phyloP scores from a whole-genome alignment of 2,888 invertebrate species.

The Idaea dimidiata region DNA sequence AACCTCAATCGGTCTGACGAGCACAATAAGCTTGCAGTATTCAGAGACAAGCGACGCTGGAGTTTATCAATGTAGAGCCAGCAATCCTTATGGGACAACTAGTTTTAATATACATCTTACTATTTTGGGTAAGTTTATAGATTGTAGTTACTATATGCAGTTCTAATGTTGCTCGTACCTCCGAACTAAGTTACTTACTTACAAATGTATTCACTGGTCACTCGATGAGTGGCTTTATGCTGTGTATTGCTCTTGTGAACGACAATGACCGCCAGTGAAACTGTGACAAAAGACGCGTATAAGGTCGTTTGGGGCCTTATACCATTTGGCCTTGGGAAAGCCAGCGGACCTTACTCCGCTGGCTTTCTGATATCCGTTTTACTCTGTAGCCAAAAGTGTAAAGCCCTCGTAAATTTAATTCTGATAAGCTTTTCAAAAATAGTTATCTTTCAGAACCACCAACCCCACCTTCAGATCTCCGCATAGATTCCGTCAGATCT shows the following conservation, averaged over 20 bases:
- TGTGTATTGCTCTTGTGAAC: no score
- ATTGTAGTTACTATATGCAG: no score
- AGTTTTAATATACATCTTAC: slow-evolving; percentile 59
- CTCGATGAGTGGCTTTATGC: no score
- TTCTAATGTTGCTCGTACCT: no score
- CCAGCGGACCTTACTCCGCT: no score
- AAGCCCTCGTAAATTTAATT: background rate
- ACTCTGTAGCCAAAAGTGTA: background rate
- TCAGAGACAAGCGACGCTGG: slow-evolving; percentile 68
- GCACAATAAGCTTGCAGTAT: slow-evolving; percentile 60
- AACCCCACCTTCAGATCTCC: slow-evolving; percentile 65
- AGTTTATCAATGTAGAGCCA: slow-evolving; percentile 68
- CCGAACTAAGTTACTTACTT: no score
- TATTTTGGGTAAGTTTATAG: slow-evolving; percentile 56
- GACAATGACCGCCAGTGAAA: no score
- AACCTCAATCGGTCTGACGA: slow-evolving; percentile 54
- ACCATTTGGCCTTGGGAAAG: no score
- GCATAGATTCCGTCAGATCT: slow-evolving; percentile 56
- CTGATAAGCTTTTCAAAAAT: background rate
- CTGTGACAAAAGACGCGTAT: no score
- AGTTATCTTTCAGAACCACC: slow-evolving; percentile 59
- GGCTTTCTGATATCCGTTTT: no score
- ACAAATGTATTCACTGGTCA: no score
- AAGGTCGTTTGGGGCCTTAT: no score
- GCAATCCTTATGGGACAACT: slow-evolving; percentile 68